Evolutionary conservation across 2,113 vertebrate genomes (phyloP).

Genomic region (Aldabrachelys gigantea): DNA sequence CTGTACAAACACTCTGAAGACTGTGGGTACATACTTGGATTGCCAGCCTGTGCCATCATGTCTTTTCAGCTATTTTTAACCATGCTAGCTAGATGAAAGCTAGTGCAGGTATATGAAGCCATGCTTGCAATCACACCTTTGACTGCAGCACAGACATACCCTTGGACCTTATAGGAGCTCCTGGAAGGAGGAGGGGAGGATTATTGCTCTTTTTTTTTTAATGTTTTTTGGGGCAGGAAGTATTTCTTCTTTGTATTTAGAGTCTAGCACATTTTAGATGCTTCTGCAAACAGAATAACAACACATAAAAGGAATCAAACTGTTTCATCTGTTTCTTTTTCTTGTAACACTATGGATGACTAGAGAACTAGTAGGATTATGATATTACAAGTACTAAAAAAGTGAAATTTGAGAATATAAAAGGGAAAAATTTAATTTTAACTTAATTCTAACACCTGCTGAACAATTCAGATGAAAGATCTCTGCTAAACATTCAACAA

Average conservation of each 20-base stretch:
- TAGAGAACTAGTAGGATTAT: neutral
- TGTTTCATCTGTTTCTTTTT: neutral
- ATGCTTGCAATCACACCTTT: neutral
- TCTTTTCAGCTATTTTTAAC: neutral
- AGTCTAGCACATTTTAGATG: neutral
- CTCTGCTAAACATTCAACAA: slow-evolving; percentile 5
- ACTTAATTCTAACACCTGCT: neutral
- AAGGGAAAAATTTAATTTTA: neutral
- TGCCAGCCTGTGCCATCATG: neutral
- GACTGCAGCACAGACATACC: neutral
- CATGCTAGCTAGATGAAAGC: neutral
- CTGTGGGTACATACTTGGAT: neutral
- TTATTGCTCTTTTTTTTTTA: neutral
- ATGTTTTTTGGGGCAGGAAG: neutral
- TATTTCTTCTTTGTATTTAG: neutral
- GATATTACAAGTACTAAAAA: neutral
- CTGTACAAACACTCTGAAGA: neutral
- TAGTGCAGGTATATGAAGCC: neutral
- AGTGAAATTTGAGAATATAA: neutral
- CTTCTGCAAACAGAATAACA: neutral
- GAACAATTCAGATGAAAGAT: slow-evolving; percentile 11
- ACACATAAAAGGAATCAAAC: neutral
- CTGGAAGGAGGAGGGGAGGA: neutral
- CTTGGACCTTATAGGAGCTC: neutral
- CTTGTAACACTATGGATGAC: neutral